A percentile compares a stretch with the other conserved stretches of the same genome.
phyloP scores from a whole-genome alignment of 2,797 vertebrate species.

The Gambelia wislizenii region DNA sequence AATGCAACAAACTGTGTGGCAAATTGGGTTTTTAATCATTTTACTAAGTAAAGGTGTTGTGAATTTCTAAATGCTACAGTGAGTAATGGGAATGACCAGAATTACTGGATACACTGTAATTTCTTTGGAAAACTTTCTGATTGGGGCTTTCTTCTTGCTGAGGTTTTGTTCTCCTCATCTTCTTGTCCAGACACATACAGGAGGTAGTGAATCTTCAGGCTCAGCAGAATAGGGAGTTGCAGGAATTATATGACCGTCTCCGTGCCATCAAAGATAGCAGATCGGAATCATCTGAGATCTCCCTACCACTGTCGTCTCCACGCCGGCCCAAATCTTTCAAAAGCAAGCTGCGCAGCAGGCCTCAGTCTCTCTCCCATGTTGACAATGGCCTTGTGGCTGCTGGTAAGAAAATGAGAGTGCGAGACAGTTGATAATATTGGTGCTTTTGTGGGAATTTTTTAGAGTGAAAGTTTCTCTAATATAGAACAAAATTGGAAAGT shows the following conservation, averaged over 20 bases:
- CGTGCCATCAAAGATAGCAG: slow-evolving; percentile 85
- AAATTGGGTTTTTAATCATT: no score
- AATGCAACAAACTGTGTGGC: no score
- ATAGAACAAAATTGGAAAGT: neutral
- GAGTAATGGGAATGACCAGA: neutral
- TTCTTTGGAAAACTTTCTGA: no score
- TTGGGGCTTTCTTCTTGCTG: neutral
- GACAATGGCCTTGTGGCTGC: slow-evolving; percentile 80
- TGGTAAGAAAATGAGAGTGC: slow-evolving; percentile 56
- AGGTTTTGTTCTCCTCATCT: neutral
- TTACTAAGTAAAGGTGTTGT: neutral
- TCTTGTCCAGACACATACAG: slow-evolving; percentile 87
- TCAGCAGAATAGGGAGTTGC: slow-evolving; percentile 90
- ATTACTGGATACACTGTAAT: no score
- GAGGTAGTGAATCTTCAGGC: slow-evolving; percentile 92
- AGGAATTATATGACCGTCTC: slow-evolving; percentile 89
- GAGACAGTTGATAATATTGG: neutral
- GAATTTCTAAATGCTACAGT: neutral
- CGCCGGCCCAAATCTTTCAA: slow-evolving; percentile 87
- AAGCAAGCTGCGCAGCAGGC: slow-evolving; percentile 84
- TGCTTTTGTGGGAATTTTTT: neutral
- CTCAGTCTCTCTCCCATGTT: slow-evolving; percentile 84
- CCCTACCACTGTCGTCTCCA: slow-evolving; percentile 82
- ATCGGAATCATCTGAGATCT: slow-evolving; percentile 79
- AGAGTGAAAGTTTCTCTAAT: neutral